Base-by-base conservation (phyloP, 2,888 invertebrate genomes). In the Zelleria hepariella region DNA sequence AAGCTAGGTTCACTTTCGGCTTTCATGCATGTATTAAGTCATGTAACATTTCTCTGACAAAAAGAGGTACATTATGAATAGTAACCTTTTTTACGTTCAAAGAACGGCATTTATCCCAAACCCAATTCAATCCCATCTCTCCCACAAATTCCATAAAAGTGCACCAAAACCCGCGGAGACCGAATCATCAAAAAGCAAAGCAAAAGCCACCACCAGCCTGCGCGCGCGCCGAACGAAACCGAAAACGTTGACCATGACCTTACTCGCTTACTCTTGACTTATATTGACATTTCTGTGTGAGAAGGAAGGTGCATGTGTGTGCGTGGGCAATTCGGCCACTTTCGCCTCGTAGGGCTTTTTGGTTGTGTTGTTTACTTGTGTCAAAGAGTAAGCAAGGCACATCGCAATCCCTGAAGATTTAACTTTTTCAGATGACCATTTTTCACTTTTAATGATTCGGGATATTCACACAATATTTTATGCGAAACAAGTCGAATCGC, bases 231-330 rank as follows among this genome's bases (percentile, higher is more conserved):
- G 81, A 75, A 64, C 65, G 61, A 63, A 62, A 68, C 69, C 69
- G 68, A 80, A 82, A 78, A 76, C 67, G 32, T 70, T 68, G 72
- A 73, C 84, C 86, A 68, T 86, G 86, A 86, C 86, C 86, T 86
- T 86, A 82, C 77, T 69, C 74, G 66, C 70, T 67, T 73, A 73
- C 73, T 77, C 80, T 79, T 78, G 78, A 77, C 75, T 78, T 71
- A 70, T 58, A 61, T 61, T 61, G 49, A 62, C 58, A 51, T 56
- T 56, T 27, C 32, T 57, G 59, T 68, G 63, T 59, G 61, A 55
- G 61, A 8, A 8, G 18, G n/a, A 7, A 10, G 1, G 59, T 66
- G 65, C 68, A 64, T 67, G 65, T 65, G 68, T 67, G 77, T 72
- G 73, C 74, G 81, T 68, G 74, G 75, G 81, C 76, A 84, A 80